phyloP scores from a whole-genome alignment of 2,888 invertebrate species.

The Drosophila bunnanda region DNA sequence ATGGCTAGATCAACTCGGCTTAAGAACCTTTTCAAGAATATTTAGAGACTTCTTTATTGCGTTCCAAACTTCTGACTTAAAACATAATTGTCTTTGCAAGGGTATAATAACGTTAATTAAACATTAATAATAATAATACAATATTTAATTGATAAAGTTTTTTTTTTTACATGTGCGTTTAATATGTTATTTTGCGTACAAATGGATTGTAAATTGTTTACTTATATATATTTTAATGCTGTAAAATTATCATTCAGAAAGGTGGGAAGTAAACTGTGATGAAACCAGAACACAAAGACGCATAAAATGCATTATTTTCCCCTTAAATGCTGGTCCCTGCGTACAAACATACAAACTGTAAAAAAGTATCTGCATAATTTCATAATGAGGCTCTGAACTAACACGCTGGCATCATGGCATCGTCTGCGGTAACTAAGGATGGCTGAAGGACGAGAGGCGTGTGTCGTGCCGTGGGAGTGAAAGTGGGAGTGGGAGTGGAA shows the following conservation, averaged over 20 bases:
- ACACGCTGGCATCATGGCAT: conserved; percentile 30
- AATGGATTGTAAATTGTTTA: background rate
- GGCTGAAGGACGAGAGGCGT: background rate
- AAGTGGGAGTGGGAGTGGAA: background rate
- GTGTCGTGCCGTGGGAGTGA: too few species aligned
- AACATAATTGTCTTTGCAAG: background rate
- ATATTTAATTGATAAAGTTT: background rate
- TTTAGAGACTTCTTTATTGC: too few species aligned
- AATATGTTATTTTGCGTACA: background rate
- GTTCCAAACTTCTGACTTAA: background rate
- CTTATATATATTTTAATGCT: background rate
- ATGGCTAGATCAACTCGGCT: background rate
- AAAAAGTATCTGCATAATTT: conserved; percentile 65
- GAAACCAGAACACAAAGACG: conserved; percentile 1
- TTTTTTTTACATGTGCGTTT: background rate
- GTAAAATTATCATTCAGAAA: background rate
- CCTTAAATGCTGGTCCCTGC: background rate
- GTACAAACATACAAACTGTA: conserved; percentile 6
- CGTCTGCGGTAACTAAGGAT: conserved; percentile 11
- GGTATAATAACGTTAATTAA: background rate
- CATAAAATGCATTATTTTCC: conserved; percentile 17
- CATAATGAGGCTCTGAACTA: conserved; percentile 72
- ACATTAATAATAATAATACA: background rate
- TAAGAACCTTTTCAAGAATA: background rate
- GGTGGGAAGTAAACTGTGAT: conserved; percentile 13